Base-by-base conservation (phyloP, 2,113 vertebrate genomes). In the zebrafish (Danio rerio) region DNA sequence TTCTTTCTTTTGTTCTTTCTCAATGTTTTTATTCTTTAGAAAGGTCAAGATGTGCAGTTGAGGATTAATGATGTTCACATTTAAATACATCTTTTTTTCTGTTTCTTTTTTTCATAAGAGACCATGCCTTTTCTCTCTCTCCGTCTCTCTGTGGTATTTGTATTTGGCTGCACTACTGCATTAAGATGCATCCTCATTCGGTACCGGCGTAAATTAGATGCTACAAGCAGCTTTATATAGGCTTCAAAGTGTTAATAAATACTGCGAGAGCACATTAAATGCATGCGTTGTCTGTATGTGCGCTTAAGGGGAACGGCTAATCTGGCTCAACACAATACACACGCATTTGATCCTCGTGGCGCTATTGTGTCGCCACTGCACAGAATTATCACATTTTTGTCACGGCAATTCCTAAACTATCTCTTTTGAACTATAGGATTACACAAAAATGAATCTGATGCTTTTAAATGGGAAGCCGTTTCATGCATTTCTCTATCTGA, bases 321-420 rank as follows among this genome's bases (percentile, higher is more conserved):
- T 75, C 72, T 75, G 53, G 16, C 53, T 75, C 53, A 43, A 12
- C 72, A 45, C 53, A 42, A 56, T 74, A 7, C 53, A 74, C 1
- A 43, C 40, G 0, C 7, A 13, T 58, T 45, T 59, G 72, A 75
- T 20, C 31, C 53, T n/a, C 20, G 31, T 75, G 1, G 42, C 5
- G 55, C 53, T 43, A 58, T 58, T 58, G 40, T 75, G 72, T 58
- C 7, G 55, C 4, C n/a, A 0, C 12, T 1, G 55, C 53, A 12
- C 40, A 58, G 40, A 58, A 20, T 75, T 58, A 75, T 59, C 40
- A 11, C 4, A 12, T 20, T 9, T 40, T 59, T 43, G 53, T 58
- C 53, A 75, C n/a, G 72, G 16, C 53, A 45, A 10, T 75, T 59
- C 72, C 72, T 59, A 75, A 75, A 75, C 72, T 45, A 75, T 31